These are phyloP conservation scores for Podarcis raffonei DNA, from an alignment of 2,113 vertebrate species.

Conservation along the genomic window DNA sequence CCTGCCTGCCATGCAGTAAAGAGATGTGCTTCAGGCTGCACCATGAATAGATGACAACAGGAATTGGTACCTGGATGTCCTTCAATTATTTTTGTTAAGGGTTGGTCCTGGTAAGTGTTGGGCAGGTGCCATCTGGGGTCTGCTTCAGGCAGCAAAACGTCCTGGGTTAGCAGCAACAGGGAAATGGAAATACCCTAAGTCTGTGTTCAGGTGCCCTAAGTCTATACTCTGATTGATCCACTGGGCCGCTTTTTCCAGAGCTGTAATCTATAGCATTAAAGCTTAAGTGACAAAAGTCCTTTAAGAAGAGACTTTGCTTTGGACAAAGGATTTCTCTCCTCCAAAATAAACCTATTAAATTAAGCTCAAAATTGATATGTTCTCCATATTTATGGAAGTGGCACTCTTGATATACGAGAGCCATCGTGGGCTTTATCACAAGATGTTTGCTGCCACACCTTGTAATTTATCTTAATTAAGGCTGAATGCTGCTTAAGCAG, in stretches of 20 bases:
- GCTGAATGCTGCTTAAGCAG: constrained; percentile 24
- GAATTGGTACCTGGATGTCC: too few species aligned
- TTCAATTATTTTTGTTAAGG: too few species aligned
- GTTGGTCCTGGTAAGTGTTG: too few species aligned
- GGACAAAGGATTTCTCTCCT: background rate
- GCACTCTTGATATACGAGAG: constrained; percentile 11
- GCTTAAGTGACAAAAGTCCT: background rate
- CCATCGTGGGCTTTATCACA: constrained; percentile 28
- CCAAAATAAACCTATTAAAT: constrained; percentile 34
- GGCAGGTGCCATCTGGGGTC: too few species aligned
- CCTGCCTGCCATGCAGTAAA: too few species aligned
- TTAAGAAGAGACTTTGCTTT: constrained; percentile 3
- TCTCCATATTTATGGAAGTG: constrained; percentile 35
- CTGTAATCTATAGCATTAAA: background rate
- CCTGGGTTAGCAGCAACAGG: too few species aligned
- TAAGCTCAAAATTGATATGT: constrained; percentile 25
- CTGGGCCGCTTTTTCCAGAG: background rate
- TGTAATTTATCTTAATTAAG: constrained; percentile 44
- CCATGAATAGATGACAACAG: too few species aligned
- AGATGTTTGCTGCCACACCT: constrained; percentile 29
- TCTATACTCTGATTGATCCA: background rate
- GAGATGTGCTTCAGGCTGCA: too few species aligned
- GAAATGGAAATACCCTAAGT: too few species aligned
- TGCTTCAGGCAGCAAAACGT: too few species aligned
- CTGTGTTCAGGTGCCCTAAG: background rate